These are phyloP conservation scores for Microctonus brassicae DNA, from an alignment of 2,888 invertebrate genomes.

Conservation along the genomic window DNA sequence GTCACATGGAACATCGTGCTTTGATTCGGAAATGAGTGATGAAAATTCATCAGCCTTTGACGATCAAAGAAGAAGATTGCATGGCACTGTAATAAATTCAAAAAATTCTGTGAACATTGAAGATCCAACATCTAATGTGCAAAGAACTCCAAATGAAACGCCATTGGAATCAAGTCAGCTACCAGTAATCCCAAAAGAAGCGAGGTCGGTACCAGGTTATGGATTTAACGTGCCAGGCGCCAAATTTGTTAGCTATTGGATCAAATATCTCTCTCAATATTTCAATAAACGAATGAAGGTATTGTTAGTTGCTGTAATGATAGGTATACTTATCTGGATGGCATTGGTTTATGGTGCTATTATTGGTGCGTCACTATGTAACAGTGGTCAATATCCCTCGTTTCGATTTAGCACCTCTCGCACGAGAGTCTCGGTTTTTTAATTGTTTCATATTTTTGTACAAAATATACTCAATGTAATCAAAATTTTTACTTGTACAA, in stretches of 20 bases:
- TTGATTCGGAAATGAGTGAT: background rate
- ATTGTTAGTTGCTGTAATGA: conserved; percentile 40
- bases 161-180: background rate
- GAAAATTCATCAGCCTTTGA: too few relatives aligned
- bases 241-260: conserved; percentile 8
- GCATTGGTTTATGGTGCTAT: conserved; percentile 51
- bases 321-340: conserved; percentile 50
- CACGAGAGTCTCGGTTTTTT: conserved; percentile 15
- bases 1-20: too few relatives aligned
- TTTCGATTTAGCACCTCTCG: conserved; percentile 19
- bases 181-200: background rate
- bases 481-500: conserved; percentile 8
- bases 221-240: background rate
- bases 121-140: background rate
- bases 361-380: conserved; percentile 54
- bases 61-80: background rate
- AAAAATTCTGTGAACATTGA: background rate
- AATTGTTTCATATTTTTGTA: background rate
- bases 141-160: background rate
- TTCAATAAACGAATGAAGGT: conserved; percentile 31
- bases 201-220: background rate
- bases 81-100: background rate
- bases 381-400: conserved; percentile 45
- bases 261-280: conserved; percentile 26
- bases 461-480: background rate